phyloP scores from a whole-genome alignment of 2,797 vertebrate genomes.

The Schizothorax lantsangensis region DNA sequence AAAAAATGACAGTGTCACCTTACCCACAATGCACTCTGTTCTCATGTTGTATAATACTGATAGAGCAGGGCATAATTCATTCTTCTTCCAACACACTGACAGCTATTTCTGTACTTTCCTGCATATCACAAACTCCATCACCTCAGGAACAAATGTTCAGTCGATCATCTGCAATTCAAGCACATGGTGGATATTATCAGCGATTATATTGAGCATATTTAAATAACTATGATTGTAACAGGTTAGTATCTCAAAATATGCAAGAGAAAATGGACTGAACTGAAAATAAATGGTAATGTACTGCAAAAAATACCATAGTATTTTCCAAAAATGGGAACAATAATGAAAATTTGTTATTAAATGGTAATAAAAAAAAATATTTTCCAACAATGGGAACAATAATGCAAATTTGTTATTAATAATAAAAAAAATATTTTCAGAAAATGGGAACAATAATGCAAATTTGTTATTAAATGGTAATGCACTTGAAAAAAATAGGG shows the following conservation, averaged over 20 bases:
- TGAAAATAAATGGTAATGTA: background rate
- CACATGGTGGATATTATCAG: conserved; percentile 14
- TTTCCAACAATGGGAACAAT: background rate
- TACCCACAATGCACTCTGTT: conserved; percentile 31
- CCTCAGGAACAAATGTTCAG: conserved; percentile 11
- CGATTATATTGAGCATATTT: background rate
- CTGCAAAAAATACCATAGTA: too few species aligned
- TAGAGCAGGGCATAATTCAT: conserved; percentile 8
- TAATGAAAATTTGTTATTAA: background rate
- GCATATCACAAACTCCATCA: background rate
- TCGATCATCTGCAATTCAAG: background rate
- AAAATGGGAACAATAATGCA: too few species aligned
- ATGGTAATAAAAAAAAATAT: background rate
- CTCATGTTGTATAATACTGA: conserved; percentile 11
- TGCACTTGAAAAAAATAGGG: background rate
- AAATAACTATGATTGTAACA: background rate
- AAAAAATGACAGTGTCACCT: conserved; percentile 17
- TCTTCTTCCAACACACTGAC: conserved; percentile 15
- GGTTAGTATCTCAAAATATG: background rate
- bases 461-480: background rate
- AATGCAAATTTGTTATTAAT: too few species aligned
- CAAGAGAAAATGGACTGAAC: background rate
- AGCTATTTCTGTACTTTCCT: conserved; percentile 20
- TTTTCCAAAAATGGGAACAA: too few species aligned
- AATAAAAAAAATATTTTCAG: too few species aligned